phyloP scores from a whole-genome alignment of 2,797 vertebrate species.

The Enteromius viviparus region DNA sequence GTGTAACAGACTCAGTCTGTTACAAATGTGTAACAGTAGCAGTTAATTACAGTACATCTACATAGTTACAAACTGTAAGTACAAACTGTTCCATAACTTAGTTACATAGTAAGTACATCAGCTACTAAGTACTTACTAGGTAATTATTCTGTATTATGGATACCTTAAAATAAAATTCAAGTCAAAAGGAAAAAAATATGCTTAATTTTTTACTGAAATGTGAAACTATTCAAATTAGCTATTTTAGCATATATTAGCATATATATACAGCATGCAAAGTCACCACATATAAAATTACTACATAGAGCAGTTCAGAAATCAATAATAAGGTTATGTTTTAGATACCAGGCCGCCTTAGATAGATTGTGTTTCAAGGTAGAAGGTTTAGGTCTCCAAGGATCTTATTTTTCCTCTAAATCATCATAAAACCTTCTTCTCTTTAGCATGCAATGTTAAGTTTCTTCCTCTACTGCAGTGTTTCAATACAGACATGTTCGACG shows the following conservation, averaged over 20 bases:
- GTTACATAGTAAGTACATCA: too few relatives aligned
- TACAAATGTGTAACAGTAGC: too few relatives aligned
- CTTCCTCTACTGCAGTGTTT: background rate
- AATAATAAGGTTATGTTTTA: background rate
- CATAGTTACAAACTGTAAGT: too few relatives aligned
- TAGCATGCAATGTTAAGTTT: background rate
- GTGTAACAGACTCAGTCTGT: too few relatives aligned
- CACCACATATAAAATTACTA: background rate
- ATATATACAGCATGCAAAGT: background rate
- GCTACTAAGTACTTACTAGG: too few relatives aligned
- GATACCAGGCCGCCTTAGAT: background rate
- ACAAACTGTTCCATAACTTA: too few relatives aligned
- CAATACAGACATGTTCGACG: conserved; percentile 10
- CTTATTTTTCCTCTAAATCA: background rate
- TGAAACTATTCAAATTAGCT: background rate
- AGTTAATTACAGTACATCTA: too few relatives aligned
- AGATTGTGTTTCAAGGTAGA: background rate
- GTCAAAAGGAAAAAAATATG: background rate
- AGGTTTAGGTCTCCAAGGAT: background rate
- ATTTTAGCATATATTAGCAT: background rate
- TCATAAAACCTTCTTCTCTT: background rate
- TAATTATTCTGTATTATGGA: too few relatives aligned
- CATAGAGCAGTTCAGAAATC: background rate
- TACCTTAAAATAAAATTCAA: background rate
- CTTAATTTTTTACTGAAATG: background rate